Evolutionary conservation across 2,113 vertebrate species (phyloP), one percentile per base, ranked within the genome.

Genomic region (Thamnophis sirtalis): DNA sequence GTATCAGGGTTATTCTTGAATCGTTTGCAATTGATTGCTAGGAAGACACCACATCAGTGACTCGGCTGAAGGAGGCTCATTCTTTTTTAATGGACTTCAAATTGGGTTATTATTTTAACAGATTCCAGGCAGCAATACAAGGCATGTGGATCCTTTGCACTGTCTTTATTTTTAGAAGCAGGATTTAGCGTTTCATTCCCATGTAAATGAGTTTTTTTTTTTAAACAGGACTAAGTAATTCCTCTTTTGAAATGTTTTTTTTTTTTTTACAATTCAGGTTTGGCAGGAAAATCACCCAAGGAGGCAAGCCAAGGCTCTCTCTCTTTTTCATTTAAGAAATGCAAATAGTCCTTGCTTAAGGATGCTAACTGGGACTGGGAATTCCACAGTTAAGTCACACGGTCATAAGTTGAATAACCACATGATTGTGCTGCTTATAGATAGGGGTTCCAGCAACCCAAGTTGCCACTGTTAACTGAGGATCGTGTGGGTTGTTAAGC

Each of bases 71-170:
- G 15, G 90, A 56, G 1, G 88, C 19, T 28, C 0, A 43, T 86
- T 0, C 93, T 94, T 26, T 94, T 26, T 73, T 91, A 80, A 89
- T 90, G 58, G 38, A 15, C 85, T 95, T 22, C 87, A 94, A 95
- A 91, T 92, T 93, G 17, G n/a, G 0, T 91, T 94, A 93, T 94
- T 95, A 91, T 93, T 92, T 93, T 94, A 91, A 91, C 92, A 84
- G 2, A 17, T 92, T 91, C 48, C 28, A 91, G 92, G 91, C 24
- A 9, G 4, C 11, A 1, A 22, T 63, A 8, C 94, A 68, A 2
- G 54, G 1, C 28, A 92, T 28, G 56, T 49, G 84, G 7, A 91
- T 2, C 5, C 93, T 21, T 58, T 3, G 3, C 56, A 19, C 56
- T 93, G 93, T 58, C 4, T 87, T 2, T 84, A 54, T 49, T 93